Evolutionary conservation across 2,888 invertebrate species (phyloP).

Genomic region (Platerodrilus igneus): DNA sequence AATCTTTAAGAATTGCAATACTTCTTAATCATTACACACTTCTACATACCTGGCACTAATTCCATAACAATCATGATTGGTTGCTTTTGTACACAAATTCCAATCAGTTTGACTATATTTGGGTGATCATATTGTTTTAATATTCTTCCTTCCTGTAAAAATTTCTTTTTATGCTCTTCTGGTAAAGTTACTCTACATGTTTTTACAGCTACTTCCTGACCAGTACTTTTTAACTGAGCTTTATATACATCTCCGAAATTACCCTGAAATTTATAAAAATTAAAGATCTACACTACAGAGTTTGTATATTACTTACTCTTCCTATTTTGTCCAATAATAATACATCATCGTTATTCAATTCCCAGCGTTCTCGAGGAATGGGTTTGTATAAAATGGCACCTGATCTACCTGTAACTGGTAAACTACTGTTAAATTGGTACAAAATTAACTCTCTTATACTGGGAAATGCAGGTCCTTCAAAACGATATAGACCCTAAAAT

Average conservation of each 20-base stretch:
- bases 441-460: slow-evolving; percentile 88
- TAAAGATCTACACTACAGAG: neutral
- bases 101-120: slow-evolving; percentile 92
- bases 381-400: slow-evolving; percentile 84
- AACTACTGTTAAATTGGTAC: slow-evolving; percentile 80
- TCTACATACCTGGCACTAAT: slow-evolving; percentile 74
- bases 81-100: slow-evolving; percentile 96
- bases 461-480: slow-evolving; percentile 91
- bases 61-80: slow-evolving; percentile 99
- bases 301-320: slow-evolving; percentile 59
- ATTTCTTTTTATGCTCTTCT: slow-evolving; percentile 89
- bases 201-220: slow-evolving; percentile 90
- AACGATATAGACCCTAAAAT: slow-evolving; percentile 82
- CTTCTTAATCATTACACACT: neutral
- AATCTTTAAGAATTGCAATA: no score
- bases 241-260: slow-evolving; percentile 97
- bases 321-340: slow-evolving; percentile 89
- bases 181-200: slow-evolving; percentile 91
- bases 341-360: slow-evolving; percentile 93
- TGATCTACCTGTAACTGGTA: slow-evolving; percentile 87
- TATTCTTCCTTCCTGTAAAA: slow-evolving; percentile 91
- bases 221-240: slow-evolving; percentile 76
- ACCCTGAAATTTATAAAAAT: slow-evolving; percentile 58
- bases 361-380: slow-evolving; percentile 88
- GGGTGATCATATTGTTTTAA: slow-evolving; percentile 95